Conservation (phyloP, 2,888 invertebrate species). For the Apomyelois bistriatella region DNA sequence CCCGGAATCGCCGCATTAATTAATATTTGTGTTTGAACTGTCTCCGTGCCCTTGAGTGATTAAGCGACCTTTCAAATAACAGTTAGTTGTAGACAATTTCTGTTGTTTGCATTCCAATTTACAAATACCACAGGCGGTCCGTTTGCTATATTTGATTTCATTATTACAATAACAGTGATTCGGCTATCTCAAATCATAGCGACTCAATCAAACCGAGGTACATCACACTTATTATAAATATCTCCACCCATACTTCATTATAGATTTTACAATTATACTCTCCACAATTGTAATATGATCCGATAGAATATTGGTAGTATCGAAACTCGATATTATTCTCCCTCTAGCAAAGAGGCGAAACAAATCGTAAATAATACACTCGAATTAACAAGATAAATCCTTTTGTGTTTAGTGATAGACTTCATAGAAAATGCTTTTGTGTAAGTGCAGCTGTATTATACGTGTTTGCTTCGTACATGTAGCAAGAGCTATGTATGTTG, state of each 20-base stretch:
- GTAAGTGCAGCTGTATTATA: conserved; percentile 27
- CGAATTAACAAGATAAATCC: conserved; percentile 67
- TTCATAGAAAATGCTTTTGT: conserved; percentile 35
- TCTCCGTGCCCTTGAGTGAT: conserved; percentile 71
- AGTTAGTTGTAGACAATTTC: conserved; percentile 62
- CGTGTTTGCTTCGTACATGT: conserved; percentile 25
- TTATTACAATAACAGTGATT: conserved; percentile 27
- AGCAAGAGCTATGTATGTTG: conserved; percentile 21
- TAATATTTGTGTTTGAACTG: conserved; percentile 76
- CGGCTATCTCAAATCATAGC: conserved; percentile 8
- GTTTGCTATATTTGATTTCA: conserved; percentile 38
- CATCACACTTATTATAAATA: conserved; percentile 1
- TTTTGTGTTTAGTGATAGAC: conserved; percentile 44
- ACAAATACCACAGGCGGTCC: conserved; percentile 35
- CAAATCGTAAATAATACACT: conserved; percentile 71
- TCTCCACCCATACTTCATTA: conserved; percentile 21
- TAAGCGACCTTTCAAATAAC: conserved; percentile 70
- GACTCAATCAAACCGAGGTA: neutral
- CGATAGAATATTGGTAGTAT: conserved; percentile 68
- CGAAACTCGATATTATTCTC: conserved; percentile 66
- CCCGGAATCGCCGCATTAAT: conserved; percentile 71
- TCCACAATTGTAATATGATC: conserved; percentile 58
- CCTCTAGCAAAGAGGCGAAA: conserved; percentile 61
- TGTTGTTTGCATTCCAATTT: conserved; percentile 57
- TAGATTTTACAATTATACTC: conserved; percentile 47